These are phyloP conservation scores for Cryptomyrus ogoouensis DNA, from an alignment of 2,113 vertebrate species.

Conservation along the genomic window DNA sequence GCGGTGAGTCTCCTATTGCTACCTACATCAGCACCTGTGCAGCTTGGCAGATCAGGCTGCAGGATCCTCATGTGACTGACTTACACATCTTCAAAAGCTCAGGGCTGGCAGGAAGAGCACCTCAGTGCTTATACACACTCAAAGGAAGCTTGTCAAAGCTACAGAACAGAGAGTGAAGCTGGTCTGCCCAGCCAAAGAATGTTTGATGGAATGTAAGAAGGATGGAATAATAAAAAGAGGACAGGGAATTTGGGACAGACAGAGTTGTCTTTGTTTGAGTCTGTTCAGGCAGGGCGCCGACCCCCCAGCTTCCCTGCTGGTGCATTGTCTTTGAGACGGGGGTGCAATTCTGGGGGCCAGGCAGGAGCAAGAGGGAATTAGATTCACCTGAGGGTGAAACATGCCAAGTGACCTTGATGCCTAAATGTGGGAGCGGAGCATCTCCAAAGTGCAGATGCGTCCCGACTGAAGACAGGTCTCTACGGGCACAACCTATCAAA, in stretches of 20 bases:
- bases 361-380: background rate
- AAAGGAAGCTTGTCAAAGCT: background rate
- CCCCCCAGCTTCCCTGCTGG: background rate
- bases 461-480: background rate
- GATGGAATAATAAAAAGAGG: background rate
- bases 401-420: too few species aligned
- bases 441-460: background rate
- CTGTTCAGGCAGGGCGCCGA: background rate
- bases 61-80: background rate
- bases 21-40: background rate
- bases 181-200: background rate
- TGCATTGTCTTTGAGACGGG: background rate
- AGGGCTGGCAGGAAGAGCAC: background rate
- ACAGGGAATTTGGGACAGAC: background rate
- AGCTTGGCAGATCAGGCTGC: background rate
- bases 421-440: background rate
- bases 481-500: background rate
- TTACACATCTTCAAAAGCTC: background rate
- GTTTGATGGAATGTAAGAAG: background rate
- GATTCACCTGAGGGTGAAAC: background rate
- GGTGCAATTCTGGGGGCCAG: background rate
- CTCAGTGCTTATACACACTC: background rate
- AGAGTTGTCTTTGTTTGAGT: constrained; percentile 4
- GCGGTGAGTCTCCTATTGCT: constrained; percentile 55
- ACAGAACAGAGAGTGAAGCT: background rate